Conservation (phyloP, 2,888 invertebrate genomes). For the Hylaea fasciaria region DNA sequence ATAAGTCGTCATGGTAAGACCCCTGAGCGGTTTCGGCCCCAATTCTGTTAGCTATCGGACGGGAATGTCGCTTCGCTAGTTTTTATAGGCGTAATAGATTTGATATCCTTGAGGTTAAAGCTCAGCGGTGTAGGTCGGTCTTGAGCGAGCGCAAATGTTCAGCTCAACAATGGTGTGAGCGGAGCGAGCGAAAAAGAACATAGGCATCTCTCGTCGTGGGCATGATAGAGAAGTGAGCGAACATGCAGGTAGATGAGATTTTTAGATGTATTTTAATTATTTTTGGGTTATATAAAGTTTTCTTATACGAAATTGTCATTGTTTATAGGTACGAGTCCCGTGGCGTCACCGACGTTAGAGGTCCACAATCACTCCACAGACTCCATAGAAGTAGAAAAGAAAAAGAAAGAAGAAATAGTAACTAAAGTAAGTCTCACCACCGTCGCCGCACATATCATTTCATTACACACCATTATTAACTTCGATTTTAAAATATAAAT, state of each 20-base stretch:
- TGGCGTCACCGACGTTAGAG: slow-evolving; percentile 88
- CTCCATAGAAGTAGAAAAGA: slow-evolving; percentile 88
- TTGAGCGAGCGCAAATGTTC: too few relatives aligned
- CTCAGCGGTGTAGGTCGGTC: too few relatives aligned
- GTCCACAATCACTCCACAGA: slow-evolving; percentile 92
- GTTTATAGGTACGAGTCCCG: slow-evolving; percentile 88
- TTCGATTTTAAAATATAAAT: slow-evolving; percentile 55
- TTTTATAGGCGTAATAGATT: too few relatives aligned
- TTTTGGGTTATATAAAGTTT: neutral
- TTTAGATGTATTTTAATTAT: neutral
- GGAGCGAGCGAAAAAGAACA: too few relatives aligned
- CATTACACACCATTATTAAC: slow-evolving; percentile 59
- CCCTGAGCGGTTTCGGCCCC: too few relatives aligned
- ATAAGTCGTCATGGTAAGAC: too few relatives aligned
- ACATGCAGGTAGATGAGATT: neutral
- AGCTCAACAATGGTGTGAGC: too few relatives aligned
- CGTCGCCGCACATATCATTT: slow-evolving; percentile 35
- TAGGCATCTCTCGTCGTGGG: too few relatives aligned
- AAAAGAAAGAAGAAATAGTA: slow-evolving; percentile 87
- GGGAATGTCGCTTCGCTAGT: too few relatives aligned
- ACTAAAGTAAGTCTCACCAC: slow-evolving; percentile 73
- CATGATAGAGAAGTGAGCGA: too few relatives aligned
- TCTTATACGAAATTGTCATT: neutral
- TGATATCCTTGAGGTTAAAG: too few relatives aligned
- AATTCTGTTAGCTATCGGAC: too few relatives aligned